phyloP scores from a whole-genome alignment of 2,113 vertebrate genomes.

The Odocoileus virginianus region DNA sequence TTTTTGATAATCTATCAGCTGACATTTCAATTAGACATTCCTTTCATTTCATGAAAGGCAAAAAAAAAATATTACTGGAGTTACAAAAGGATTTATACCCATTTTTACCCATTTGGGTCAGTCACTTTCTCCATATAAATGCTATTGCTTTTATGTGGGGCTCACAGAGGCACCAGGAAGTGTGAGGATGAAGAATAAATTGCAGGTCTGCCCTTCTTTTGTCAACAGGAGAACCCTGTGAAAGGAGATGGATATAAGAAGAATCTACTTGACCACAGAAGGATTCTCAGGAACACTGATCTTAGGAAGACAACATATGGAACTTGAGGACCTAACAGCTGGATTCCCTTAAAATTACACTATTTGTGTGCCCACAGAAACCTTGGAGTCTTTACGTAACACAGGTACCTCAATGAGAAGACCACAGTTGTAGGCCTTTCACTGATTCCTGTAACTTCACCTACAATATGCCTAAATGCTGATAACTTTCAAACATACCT shows the following conservation, averaged over 20 bases:
- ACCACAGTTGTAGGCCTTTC: not conserved
- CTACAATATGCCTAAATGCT: not conserved
- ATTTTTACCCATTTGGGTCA: not conserved
- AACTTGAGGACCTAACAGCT: not conserved
- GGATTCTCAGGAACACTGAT: not conserved
- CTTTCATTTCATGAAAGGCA: not conserved
- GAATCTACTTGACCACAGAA: not conserved
- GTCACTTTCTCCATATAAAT: not conserved
- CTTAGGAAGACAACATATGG: not conserved
- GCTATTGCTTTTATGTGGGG: not conserved
- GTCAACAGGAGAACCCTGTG: not conserved
- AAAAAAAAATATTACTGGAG: not conserved
- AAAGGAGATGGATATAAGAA: not conserved
- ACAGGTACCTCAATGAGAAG: not conserved
- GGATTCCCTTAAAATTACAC: not conserved
- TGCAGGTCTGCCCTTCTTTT: not conserved
- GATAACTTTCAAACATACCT: not conserved
- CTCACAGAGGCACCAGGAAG: not conserved
- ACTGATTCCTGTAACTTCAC: not conserved
- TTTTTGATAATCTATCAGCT: slow-evolving; percentile 47
- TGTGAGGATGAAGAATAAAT: not conserved
- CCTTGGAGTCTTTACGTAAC: not conserved
- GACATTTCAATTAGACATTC: not conserved
- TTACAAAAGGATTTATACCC: slow-evolving; percentile 12
- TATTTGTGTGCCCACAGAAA: not conserved